A percentile compares a stretch with the other conserved stretches of the same genome.
These are phyloP conservation scores for Megalopta genalis DNA, from an alignment of 1,140 invertebrate species.

Conservation along the genomic window DNA sequence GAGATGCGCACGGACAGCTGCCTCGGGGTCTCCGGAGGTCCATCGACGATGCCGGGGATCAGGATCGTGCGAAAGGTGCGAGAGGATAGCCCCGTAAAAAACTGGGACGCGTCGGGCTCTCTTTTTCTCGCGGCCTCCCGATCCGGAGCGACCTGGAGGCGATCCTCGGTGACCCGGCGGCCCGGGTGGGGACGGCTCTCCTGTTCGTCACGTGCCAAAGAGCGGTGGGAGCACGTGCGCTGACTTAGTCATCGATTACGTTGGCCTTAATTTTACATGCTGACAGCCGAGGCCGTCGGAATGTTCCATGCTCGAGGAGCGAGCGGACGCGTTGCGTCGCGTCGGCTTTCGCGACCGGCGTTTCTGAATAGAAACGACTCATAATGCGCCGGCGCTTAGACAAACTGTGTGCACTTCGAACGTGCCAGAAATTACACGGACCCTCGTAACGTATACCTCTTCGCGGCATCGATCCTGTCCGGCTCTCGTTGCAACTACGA, in stretches of 20 bases:
- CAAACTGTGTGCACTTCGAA: too few relatives aligned
- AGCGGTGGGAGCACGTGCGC: conserved; percentile 11
- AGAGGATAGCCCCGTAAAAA: background rate
- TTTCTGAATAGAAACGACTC: background rate
- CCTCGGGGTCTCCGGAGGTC: background rate
- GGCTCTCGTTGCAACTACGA: too few relatives aligned
- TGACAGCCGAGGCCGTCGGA: background rate
- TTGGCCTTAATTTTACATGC: background rate
- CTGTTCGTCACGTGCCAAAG: conserved; percentile 4
- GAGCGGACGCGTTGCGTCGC: background rate
- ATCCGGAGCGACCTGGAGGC: too few relatives aligned
- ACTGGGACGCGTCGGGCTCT: background rate
- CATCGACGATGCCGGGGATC: conserved; percentile 27
- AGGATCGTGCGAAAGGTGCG: conserved; percentile 58
- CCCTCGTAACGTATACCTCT: too few relatives aligned
- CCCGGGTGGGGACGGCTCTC: too few relatives aligned
- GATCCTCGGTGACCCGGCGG: too few relatives aligned
- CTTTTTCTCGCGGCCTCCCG: too few relatives aligned
- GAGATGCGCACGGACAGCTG: conserved; percentile 13
- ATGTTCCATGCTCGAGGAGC: background rate
- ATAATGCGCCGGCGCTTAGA: background rate
- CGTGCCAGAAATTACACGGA: too few relatives aligned
- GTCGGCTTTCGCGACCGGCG: background rate
- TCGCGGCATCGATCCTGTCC: too few relatives aligned
- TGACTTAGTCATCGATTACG: conserved; percentile 28